Base-by-base conservation (phyloP, 2,888 invertebrate genomes). In the Oeneis ivallda region DNA sequence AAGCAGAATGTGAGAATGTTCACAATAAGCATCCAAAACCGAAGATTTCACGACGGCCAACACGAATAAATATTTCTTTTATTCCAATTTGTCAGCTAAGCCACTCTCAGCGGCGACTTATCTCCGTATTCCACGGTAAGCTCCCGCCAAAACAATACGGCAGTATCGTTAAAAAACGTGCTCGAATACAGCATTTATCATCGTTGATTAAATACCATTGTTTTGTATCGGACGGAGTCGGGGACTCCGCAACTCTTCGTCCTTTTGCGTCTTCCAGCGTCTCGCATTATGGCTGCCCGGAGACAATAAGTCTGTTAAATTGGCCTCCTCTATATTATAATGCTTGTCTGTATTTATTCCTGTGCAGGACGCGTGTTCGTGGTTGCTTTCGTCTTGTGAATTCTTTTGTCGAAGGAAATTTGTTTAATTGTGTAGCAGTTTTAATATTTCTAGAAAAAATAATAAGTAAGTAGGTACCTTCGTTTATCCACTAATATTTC, bases 271-370 rank as follows among this genome's bases (percentile, higher is more conserved):
- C 82, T 80, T 81, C 73, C 75, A 82, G 77, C 85, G 86, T 87
- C 86, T 85, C 84, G 89, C 86, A 88, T 89, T 90, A 87, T 90
- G 87, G 80, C 80, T 79, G 74, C 80, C 75, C 83, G 89, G 91
- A 91, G 91, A 90, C 91, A 90, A 91, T 91, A 91, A 89, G 91
- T 91, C 91, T 92, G 91, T 92, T 89, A 91, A 91, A 92, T 92
- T 92, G 91, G 88, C 83, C 84, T 80, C 80, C 83, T 85, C 84
- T 86, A 85, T 86, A 85, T 85, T 86, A 85, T 85, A 82, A 82
- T 84, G 82, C 77, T 76, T 75, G 77, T 80, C 77, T 80, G 78
- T 85, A 85, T 86, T 86, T 86, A 85, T 84, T 82, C 80, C 74
- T 71, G 72, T 70, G 75, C 75, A 49, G 61, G 61, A 79, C 80